These are phyloP conservation scores for Sanderia malayensis DNA, from an alignment of 30 jellyfish, hydroid and myxozoan species.

Conservation along the genomic window DNA sequence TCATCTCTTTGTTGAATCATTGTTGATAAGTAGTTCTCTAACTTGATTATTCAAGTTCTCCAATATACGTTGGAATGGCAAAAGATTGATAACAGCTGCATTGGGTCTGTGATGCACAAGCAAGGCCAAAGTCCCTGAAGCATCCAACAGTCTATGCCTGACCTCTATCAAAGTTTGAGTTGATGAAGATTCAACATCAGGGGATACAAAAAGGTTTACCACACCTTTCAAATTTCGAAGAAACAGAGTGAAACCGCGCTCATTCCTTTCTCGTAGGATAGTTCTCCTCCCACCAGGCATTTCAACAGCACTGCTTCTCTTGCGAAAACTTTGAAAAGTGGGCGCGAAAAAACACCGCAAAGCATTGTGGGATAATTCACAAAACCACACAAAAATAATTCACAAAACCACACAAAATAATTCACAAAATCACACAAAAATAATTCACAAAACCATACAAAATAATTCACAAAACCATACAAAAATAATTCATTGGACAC, in stretches of 20 bases:
- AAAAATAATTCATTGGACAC: neutral
- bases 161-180: neutral
- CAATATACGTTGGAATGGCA: constrained; percentile 1
- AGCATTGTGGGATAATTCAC: constrained; percentile 6
- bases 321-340: neutral
- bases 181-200: neutral
- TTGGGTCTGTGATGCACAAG: neutral
- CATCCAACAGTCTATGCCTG: constrained; percentile 1
- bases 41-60: neutral
- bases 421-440: neutral
- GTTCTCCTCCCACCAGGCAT: constrained; percentile 5
- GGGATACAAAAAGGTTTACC: neutral
- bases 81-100: neutral
- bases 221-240: neutral
- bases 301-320: neutral
- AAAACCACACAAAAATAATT: no score
- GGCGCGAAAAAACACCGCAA: constrained; percentile 7
- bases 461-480: neutral
- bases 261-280: neutral
- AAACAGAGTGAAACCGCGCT: constrained; percentile 3
- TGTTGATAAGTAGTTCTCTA: neutral
- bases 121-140: constrained; percentile 4
- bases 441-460: neutral
- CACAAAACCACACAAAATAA: constrained; percentile 5
- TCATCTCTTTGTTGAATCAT: neutral